Percentiles rank a stretch among this genome's conserved stretches.
Conservation (phyloP, 2,797 vertebrate species). For the Cichlasoma orientale region DNA sequence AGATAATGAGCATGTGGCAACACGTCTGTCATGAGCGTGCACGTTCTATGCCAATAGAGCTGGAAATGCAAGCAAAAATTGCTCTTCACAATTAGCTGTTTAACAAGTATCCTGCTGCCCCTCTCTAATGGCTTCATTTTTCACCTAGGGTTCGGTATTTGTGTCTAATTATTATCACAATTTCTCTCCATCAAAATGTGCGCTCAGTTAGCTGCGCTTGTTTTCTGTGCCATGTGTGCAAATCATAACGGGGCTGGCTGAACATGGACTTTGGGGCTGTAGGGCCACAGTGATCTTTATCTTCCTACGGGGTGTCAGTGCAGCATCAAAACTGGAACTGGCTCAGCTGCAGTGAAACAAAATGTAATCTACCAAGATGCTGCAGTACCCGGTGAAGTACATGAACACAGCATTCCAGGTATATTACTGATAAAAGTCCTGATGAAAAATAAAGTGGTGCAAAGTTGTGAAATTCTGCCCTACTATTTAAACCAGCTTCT, state of each 20-base stretch:
- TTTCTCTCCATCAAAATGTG: background rate
- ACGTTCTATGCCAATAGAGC: background rate
- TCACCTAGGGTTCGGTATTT: background rate
- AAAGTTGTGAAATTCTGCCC: background rate
- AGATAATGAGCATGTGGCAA: slow-evolving; percentile 4
- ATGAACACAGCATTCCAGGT: background rate
- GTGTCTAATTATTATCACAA: background rate
- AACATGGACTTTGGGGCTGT: background rate
- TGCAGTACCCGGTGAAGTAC: background rate
- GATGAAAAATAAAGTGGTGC: background rate
- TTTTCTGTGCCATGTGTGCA: background rate
- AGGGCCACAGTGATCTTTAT: background rate
- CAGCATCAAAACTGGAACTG: background rate
- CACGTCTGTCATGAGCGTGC: background rate
- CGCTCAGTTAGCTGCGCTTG: background rate
- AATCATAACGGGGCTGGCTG: background rate
- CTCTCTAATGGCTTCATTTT: slow-evolving; percentile 25
- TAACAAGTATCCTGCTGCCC: background rate
- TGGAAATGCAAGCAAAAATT: background rate
- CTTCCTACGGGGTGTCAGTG: background rate
- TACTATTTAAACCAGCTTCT: background rate
- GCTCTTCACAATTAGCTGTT: slow-evolving; percentile 13
- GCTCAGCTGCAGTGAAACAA: background rate
- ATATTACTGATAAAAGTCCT: background rate
- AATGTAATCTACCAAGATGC: background rate